Evolutionary conservation across 2,797 vertebrate species (phyloP).

Genomic region (Alectoris magna): DNA sequence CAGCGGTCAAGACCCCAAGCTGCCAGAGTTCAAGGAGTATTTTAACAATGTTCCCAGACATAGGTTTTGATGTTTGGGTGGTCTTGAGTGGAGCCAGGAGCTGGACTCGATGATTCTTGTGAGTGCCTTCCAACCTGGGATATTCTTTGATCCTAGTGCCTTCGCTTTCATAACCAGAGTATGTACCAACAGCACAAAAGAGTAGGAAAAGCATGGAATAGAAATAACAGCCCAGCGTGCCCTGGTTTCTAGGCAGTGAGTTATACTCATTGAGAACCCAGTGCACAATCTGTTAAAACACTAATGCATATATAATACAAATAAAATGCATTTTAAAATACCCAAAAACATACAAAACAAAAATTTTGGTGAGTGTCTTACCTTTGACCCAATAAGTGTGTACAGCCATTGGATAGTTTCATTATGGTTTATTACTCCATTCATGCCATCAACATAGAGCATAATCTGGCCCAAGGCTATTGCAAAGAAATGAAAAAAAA

Average conservation of each 20-base stretch:
- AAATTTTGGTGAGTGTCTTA: slow-evolving; percentile 75
- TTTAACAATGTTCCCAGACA: background rate
- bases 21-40: background rate
- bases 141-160: background rate
- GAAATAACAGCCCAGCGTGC: background rate
- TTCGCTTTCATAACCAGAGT: background rate
- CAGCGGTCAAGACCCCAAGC: background rate
- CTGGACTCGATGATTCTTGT: background rate
- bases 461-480: slow-evolving; percentile 97
- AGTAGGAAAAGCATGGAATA: background rate
- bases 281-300: background rate
- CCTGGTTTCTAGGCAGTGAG: background rate
- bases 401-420: slow-evolving; percentile 98
- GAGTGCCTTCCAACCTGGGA: background rate
- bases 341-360: background rate
- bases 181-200: background rate
- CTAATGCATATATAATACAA: background rate
- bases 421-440: slow-evolving; percentile 94
- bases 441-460: slow-evolving; percentile 98
- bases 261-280: background rate
- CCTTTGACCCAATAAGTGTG: slow-evolving; percentile 94
- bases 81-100: background rate
- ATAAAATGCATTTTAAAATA: background rate
- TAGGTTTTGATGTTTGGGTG: background rate
- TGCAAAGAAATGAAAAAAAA: slow-evolving; percentile 42